These are phyloP conservation scores for Hafferia zeledoni DNA, from an alignment of 2,797 vertebrate species.

Conservation along the genomic window DNA sequence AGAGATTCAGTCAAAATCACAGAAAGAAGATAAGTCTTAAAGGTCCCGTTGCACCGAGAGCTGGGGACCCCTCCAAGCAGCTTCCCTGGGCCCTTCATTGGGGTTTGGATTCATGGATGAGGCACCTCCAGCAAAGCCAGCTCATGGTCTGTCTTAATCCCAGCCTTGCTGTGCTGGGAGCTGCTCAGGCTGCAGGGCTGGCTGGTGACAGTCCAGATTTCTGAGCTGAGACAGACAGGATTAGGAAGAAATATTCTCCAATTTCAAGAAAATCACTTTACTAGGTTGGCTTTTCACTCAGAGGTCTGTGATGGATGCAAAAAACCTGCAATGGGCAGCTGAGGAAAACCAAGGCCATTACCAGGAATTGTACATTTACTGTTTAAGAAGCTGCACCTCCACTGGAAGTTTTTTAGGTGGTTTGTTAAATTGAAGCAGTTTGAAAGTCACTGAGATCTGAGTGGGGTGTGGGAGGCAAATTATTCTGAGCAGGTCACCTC, in stretches of 20 bases:
- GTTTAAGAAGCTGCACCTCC: neutral
- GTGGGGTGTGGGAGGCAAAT: neutral
- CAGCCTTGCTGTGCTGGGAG: neutral
- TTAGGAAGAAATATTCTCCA: neutral
- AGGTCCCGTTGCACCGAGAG: neutral
- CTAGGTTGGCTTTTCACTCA: neutral
- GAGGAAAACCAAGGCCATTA: neutral
- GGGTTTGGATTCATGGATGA: neutral
- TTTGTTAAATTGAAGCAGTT: neutral
- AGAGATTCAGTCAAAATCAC: conserved; percentile 74
- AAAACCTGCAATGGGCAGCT: neutral
- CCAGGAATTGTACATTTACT: neutral
- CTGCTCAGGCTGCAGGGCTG: neutral
- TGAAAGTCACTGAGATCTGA: neutral
- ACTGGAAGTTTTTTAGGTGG: neutral
- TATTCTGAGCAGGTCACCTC: neutral
- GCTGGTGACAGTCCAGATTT: neutral
- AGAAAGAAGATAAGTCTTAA: conserved; percentile 21
- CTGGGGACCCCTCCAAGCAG: neutral
- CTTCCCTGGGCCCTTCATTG: neutral
- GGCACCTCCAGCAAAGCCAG: neutral
- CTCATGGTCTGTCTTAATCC: neutral
- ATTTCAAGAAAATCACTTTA: neutral
- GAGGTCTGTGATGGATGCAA: neutral
- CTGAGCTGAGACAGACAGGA: neutral